phyloP scores from a whole-genome alignment of 2,797 vertebrate genomes.

The Acanthis flammea region DNA sequence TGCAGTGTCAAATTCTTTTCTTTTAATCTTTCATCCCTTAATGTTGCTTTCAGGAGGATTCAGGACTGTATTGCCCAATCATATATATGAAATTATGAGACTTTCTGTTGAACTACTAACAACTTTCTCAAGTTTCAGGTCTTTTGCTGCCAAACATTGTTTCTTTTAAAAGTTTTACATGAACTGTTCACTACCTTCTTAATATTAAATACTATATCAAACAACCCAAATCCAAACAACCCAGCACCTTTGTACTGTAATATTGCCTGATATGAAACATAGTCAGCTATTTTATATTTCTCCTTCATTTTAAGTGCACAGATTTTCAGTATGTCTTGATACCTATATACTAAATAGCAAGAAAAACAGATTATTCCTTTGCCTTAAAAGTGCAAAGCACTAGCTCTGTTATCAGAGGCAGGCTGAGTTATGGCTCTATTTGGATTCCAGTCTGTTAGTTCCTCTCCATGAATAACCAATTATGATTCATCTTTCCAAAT shows the following conservation, averaged over 20 bases:
- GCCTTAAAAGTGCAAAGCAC: background rate
- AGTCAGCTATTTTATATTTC: background rate
- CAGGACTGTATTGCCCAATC: background rate
- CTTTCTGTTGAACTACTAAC: background rate
- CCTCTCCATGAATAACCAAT: background rate
- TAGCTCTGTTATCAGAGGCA: background rate
- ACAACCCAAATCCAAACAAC: background rate
- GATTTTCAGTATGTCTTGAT: background rate
- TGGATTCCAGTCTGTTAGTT: background rate
- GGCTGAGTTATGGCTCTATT: background rate
- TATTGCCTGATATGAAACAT: background rate
- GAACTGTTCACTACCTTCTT: background rate
- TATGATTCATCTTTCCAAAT: constrained; percentile 31
- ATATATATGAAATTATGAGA: background rate
- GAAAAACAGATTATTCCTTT: background rate
- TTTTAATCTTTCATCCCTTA: background rate
- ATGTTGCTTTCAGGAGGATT: background rate
- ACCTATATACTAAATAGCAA: background rate
- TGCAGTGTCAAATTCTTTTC: background rate
- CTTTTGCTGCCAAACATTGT: background rate
- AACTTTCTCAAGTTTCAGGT: background rate
- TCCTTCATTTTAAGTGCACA: background rate
- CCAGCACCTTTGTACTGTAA: background rate
- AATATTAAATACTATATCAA: background rate
- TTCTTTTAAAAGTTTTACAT: background rate